Conservation (phyloP, 2,888 invertebrate genomes). For the Dicyrtomina minuta region DNA sequence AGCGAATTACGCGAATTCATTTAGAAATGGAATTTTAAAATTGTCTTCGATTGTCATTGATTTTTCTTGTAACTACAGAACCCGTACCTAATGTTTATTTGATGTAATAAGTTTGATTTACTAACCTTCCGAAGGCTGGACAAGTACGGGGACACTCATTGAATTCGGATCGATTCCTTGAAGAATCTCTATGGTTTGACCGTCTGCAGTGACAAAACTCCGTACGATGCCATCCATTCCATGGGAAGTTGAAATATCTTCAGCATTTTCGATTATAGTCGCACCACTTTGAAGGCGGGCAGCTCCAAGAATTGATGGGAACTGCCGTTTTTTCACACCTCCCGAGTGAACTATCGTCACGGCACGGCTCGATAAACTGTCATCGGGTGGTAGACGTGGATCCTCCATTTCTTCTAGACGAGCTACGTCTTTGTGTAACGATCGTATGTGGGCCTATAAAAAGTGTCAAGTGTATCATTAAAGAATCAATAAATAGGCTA, state of each 20-base stretch:
- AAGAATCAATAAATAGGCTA: slow-evolving; percentile 13
- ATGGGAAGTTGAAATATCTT: slow-evolving; percentile 25
- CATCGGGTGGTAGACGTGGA: slow-evolving; percentile 46
- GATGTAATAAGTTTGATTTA: too few relatives aligned
- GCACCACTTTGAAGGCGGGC: slow-evolving; percentile 18
- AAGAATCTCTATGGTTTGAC: slow-evolving; percentile 48
- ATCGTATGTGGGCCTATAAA: slow-evolving; percentile 65
- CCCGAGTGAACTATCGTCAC: slow-evolving; percentile 30
- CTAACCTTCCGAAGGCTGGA: slow-evolving; percentile 50
- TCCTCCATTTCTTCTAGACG: slow-evolving; percentile 60
- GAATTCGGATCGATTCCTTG: slow-evolving; percentile 41
- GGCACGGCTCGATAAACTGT: slow-evolving; percentile 38
- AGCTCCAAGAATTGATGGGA: slow-evolving; percentile 44
- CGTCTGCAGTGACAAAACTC: slow-evolving; percentile 46
- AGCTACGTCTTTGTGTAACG: slow-evolving; percentile 67
- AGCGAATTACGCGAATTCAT: too few relatives aligned
- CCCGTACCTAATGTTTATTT: too few relatives aligned
- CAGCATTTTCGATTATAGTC: slow-evolving; percentile 18
- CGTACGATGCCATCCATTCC: slow-evolving; percentile 39
- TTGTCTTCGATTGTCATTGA: too few relatives aligned
- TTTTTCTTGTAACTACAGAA: too few relatives aligned
- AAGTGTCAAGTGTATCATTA: neutral
- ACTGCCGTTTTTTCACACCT: slow-evolving; percentile 40
- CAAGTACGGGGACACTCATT: slow-evolving; percentile 41
- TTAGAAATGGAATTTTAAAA: too few relatives aligned